Evolutionary conservation across 2,113 vertebrate genomes (phyloP), one percentile per base, ranked within the genome.

Genomic region (Turnix velox): DNA sequence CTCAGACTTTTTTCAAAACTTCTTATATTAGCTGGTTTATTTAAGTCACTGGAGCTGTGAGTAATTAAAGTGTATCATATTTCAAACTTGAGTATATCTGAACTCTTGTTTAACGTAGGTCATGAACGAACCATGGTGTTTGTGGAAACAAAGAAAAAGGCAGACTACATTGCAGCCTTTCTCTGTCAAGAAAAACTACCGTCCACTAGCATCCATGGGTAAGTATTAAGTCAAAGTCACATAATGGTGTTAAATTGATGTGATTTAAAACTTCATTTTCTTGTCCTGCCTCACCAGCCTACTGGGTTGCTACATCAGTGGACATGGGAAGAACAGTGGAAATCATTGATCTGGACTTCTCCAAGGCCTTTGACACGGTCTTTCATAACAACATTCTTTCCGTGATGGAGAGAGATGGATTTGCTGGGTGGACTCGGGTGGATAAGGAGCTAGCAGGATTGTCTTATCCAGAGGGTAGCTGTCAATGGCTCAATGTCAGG

Each of bases 171-270:
- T 78, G 99, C 99, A 39, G 96, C 98, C 3, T 98, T 98, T 88
- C 97, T 99, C 92, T 99, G 99, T 97, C 99, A 99, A 95, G 98
- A 99, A 97, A 98, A 98, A 6, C 96, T 99, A 91, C 48, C 98
- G 22, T 98, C 99, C 30, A 99, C 99, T 87, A 99, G 99, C 95
- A 99, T 99, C 87, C 99, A 99, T 19, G 99, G 99, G 99, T 99
- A 87, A 40, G 75, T 84, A 23, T 65, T 19, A 71, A 68, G 10
- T 73, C 33, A 46, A 87, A 86, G 19, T 48, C 12, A 30, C 12
- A 6, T 69, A 30, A 25, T 28, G 33, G 48, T 40, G 40, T 63
- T 31, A 52, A 58, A 10, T 37, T 22, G 14, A 69, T 28, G 8
- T 69, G 17, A 28, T 14, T 19, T 71, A 37, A 17, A 59, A 33